Percentiles rank a stretch among this genome's conserved stretches.
phyloP scores from a whole-genome alignment of 2,797 vertebrate species.

The Enteromius mattozi region DNA sequence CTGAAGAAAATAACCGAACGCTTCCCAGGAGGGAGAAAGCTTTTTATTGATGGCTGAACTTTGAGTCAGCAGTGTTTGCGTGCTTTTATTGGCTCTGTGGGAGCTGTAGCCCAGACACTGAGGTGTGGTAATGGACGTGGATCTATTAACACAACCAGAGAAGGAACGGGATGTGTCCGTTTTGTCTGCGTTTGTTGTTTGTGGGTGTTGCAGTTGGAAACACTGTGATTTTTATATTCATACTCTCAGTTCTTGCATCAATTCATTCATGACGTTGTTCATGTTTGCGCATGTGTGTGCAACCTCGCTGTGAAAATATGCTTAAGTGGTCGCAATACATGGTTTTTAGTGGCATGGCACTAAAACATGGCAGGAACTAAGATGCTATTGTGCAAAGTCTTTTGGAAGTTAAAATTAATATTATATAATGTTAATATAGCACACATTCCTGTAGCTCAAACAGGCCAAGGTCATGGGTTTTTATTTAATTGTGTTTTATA shows the following conservation, averaged over 20 bases:
- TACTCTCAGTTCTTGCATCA: background rate
- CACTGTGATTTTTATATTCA: background rate
- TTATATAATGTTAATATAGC: background rate
- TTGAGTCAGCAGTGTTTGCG: slow-evolving; percentile 46
- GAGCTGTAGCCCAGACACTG: slow-evolving; percentile 44
- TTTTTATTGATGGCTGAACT: slow-evolving; percentile 52
- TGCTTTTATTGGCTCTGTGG: slow-evolving; percentile 50
- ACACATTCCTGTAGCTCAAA: background rate
- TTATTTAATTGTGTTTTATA: background rate
- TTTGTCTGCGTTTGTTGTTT: slow-evolving; percentile 48
- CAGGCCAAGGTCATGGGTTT: background rate
- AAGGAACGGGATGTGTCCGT: slow-evolving; percentile 19
- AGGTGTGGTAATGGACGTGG: slow-evolving; percentile 48
- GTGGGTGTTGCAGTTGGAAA: slow-evolving; percentile 31
- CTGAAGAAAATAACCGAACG: slow-evolving; percentile 47
- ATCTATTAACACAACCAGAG: slow-evolving; percentile 49
- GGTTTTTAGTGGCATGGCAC: background rate
- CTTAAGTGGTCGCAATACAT: background rate
- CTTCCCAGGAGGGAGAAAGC: slow-evolving; percentile 45
- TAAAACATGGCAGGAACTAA: background rate
- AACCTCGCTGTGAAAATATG: background rate
- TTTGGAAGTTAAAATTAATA: background rate
- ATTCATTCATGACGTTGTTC: background rate
- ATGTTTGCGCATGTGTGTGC: background rate
- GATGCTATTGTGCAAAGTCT: background rate